Evolutionary conservation across 2,888 invertebrate genomes (phyloP).

Genomic region (Mellilla xanthometata): DNA sequence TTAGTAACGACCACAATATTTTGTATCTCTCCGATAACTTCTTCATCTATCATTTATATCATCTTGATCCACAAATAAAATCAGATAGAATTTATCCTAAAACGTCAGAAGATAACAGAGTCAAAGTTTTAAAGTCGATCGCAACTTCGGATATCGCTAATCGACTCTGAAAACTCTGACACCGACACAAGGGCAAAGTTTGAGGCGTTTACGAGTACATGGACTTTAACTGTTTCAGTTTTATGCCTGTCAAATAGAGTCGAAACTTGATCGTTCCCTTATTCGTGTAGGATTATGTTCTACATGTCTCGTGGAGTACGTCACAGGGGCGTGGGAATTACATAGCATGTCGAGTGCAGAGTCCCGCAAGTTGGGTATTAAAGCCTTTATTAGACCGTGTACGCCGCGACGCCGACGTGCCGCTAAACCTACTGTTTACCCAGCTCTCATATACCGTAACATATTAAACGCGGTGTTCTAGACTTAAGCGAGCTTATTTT

Average conservation of each 20-base stretch:
- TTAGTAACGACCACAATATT: conserved; percentile 2
- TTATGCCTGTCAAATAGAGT: conserved; percentile 15
- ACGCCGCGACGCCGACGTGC: conserved; percentile 29
- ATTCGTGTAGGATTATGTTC: conserved; percentile 5
- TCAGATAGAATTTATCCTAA: conserved; percentile 13
- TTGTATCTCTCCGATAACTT: conserved; percentile 3
- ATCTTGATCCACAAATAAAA: conserved; percentile 16
- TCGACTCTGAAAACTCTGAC: conserved; percentile 15
- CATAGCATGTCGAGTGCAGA: conserved; percentile 30
- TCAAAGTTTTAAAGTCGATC: conserved; percentile 6
- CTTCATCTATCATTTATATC: conserved; percentile 4
- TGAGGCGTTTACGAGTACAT: background rate
- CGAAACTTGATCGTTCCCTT: conserved; percentile 12
- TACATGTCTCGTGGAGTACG: conserved; percentile 21
- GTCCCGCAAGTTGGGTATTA: conserved; percentile 29
- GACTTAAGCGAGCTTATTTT: conserved; percentile 14
- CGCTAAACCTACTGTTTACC: conserved; percentile 29
- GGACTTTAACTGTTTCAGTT: background rate
- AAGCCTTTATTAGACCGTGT: conserved; percentile 33
- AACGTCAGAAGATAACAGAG: conserved; percentile 10
- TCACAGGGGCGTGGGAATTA: conserved; percentile 33
- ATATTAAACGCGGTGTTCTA: conserved; percentile 15
- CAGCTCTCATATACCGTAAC: conserved; percentile 24
- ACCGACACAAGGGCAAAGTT: conserved; percentile 7
- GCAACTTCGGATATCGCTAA: conserved; percentile 15